phyloP scores from a whole-genome alignment of 2,888 invertebrate species.

The Augiades crinisus region DNA sequence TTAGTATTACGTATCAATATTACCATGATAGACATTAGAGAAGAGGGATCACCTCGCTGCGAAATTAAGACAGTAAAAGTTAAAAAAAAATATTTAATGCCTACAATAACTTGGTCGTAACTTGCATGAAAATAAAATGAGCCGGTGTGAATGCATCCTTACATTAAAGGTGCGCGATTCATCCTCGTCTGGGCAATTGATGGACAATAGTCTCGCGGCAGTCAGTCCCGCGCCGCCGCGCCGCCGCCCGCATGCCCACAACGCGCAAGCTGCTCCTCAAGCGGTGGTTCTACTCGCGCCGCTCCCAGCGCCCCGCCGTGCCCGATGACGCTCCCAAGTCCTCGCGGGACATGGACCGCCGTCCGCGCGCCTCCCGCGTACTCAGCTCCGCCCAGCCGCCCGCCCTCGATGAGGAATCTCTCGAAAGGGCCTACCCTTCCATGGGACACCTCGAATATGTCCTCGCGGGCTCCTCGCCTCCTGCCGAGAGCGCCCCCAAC shows the following conservation, averaged over 20 bases:
- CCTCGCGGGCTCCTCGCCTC: slow-evolving; percentile 90
- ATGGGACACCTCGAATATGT: slow-evolving; percentile 87
- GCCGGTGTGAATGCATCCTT: slow-evolving; percentile 32
- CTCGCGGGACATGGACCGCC: slow-evolving; percentile 52
- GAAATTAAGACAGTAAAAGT: too few species aligned
- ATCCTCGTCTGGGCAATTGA: slow-evolving; percentile 55
- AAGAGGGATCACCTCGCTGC: too few species aligned
- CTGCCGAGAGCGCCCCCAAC: slow-evolving; percentile 90
- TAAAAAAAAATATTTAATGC: too few species aligned
- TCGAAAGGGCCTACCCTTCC: slow-evolving; percentile 86
- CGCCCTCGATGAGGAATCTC: slow-evolving; percentile 67
- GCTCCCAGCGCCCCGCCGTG: slow-evolving; percentile 54
- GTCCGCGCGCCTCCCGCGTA: slow-evolving; percentile 52
- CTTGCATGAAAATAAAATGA: background rate
- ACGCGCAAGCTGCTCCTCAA: slow-evolving; percentile 62
- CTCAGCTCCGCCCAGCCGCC: slow-evolving; percentile 48
- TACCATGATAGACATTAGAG: too few species aligned
- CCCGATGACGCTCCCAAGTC: slow-evolving; percentile 47
- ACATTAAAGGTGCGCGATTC: slow-evolving; percentile 54
- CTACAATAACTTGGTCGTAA: too few species aligned
- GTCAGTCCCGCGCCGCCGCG: slow-evolving; percentile 45
- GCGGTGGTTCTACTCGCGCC: slow-evolving; percentile 64
- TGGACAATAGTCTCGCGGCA: slow-evolving; percentile 55
- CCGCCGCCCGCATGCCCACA: slow-evolving; percentile 68
- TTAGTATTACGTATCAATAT: too few species aligned